Evolutionary conservation across 2,888 invertebrate genomes (phyloP).

Genomic region (Lumbricus terrestris): DNA sequence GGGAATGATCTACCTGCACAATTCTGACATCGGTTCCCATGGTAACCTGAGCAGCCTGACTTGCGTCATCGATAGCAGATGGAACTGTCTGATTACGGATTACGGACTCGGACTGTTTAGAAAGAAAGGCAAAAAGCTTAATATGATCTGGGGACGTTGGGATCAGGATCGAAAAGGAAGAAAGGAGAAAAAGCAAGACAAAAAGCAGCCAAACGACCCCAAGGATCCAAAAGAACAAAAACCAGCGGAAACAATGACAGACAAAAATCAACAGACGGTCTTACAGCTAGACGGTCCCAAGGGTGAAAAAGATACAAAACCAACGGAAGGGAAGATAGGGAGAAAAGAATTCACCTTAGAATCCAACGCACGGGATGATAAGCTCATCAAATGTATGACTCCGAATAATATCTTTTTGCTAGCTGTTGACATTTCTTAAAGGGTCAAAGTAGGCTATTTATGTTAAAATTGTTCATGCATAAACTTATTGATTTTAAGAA

Average conservation of each 20-base stretch:
- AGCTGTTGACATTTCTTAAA: not conserved
- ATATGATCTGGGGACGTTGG: not conserved
- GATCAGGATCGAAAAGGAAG: too few species aligned
- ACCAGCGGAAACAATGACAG: too few species aligned
- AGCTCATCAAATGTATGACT: not conserved
- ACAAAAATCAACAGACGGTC: not conserved
- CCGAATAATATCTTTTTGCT: not conserved
- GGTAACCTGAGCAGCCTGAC: conserved; percentile 24
- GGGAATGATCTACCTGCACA: conserved; percentile 29
- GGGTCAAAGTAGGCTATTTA: too few species aligned
- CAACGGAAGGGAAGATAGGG: too few species aligned
- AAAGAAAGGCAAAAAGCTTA: not conserved
- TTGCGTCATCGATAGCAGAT: conserved; percentile 25
- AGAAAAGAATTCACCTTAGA: too few species aligned
- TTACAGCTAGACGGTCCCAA: not conserved
- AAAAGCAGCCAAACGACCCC: too few species aligned
- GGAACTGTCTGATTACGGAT: conserved; percentile 26
- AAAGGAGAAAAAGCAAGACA: too few species aligned
- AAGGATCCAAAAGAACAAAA: too few species aligned
- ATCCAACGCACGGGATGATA: not conserved
- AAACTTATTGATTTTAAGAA: not conserved
- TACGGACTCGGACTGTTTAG: conserved; percentile 22
- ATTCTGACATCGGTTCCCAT: conserved; percentile 26
- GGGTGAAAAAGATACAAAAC: too few species aligned
- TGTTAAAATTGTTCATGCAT: not conserved